These are phyloP conservation scores for Dusona sp. DNA, from an alignment of 2,888 invertebrate genomes.

Conservation along the genomic window DNA sequence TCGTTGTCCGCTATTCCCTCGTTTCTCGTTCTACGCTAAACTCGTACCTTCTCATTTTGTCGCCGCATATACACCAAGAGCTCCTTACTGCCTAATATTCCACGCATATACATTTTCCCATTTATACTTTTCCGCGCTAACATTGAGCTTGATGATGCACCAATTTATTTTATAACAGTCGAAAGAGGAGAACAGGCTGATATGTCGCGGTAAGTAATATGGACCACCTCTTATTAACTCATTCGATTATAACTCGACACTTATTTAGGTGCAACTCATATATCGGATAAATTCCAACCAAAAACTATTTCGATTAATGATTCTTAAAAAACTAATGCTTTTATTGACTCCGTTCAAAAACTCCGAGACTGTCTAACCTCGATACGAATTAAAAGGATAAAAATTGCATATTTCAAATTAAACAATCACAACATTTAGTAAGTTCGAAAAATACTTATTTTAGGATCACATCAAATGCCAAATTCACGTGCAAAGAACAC, in stretches of 20 bases:
- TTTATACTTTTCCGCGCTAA: constrained; percentile 35
- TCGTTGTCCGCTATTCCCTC: constrained; percentile 38
- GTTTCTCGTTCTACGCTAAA: constrained; percentile 16
- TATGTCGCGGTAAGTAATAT: neutral
- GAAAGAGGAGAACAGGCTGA: neutral
- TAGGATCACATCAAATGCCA: neutral
- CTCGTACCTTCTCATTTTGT: constrained; percentile 41
- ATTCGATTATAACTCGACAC: neutral
- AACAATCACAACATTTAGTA: too few relatives aligned
- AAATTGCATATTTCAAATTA: too few relatives aligned
- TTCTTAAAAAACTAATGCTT: neutral
- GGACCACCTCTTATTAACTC: neutral
- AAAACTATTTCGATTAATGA: neutral
- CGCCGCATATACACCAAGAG: neutral
- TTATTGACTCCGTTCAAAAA: too few relatives aligned
- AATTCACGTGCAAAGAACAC: neutral
- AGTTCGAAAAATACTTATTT: neutral
- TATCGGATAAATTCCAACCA: too few relatives aligned
- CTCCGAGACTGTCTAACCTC: neutral
- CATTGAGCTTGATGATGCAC: neutral
- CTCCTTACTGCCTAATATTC: constrained; percentile 12
- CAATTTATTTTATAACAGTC: neutral
- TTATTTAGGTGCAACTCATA: too few relatives aligned
- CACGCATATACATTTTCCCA: constrained; percentile 39
- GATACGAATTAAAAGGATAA: neutral